Evolutionary conservation across 2,888 invertebrate species (phyloP).

Genomic region (Pachydiplax longipennis): DNA sequence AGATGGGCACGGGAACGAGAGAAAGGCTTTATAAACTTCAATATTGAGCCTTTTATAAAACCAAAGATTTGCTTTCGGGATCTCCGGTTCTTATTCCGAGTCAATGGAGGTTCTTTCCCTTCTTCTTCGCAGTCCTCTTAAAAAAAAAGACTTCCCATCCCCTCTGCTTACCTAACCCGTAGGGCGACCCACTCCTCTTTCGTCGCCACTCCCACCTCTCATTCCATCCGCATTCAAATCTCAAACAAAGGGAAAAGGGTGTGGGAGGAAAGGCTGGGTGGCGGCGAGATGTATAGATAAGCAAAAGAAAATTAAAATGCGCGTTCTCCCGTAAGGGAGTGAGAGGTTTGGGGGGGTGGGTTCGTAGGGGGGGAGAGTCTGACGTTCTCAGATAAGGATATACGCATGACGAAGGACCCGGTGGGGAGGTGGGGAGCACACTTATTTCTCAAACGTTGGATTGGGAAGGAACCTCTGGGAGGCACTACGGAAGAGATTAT

Average conservation of each 20-base stretch:
- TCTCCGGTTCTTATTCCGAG: slow-evolving; percentile 20
- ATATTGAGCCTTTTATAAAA: slow-evolving; percentile 6
- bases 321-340: slow-evolving; percentile 34
- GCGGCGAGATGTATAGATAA: slow-evolving; percentile 31
- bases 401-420: slow-evolving; percentile 40
- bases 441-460: neutral
- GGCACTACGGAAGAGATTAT: neutral
- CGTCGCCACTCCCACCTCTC: neutral
- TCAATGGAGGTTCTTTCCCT: slow-evolving; percentile 2
- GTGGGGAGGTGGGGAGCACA: neutral
- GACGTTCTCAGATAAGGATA: slow-evolving; percentile 41
- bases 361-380: neutral
- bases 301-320: slow-evolving; percentile 42
- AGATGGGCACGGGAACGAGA: neutral
- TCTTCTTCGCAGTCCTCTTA: neutral
- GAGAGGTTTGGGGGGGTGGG: neutral
- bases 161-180: neutral
- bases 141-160: neutral
- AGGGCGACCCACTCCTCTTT: neutral
- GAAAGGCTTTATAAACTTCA: neutral
- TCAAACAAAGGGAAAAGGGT: slow-evolving; percentile 22
- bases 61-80: neutral
- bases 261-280: neutral
- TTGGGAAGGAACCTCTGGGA: neutral
- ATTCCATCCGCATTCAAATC: slow-evolving; percentile 24